These are phyloP conservation scores for Drosophila setifemur DNA, from an alignment of 1,140 invertebrate genomes.

Conservation along the genomic window DNA sequence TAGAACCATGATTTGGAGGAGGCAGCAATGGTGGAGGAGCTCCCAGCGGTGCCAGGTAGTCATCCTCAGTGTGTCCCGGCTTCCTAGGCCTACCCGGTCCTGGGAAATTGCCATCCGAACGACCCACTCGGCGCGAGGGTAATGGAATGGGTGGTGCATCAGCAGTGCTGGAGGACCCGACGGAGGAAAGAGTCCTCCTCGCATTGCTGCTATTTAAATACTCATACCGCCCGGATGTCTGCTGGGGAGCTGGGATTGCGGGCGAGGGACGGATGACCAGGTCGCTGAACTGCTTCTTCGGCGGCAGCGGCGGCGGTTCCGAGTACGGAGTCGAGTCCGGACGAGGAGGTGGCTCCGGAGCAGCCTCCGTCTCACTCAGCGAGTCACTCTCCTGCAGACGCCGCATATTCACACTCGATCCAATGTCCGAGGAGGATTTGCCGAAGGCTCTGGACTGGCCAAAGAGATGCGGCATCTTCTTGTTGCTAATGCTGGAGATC, in stretches of 20 bases:
- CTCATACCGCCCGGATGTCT: conserved; percentile 58
- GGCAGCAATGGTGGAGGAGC: conserved; percentile 62
- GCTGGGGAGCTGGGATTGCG: conserved; percentile 19
- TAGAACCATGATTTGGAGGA: conserved; percentile 61
- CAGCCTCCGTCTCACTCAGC: conserved; percentile 83
- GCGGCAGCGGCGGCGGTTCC: conserved; percentile 92
- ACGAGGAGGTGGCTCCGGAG: conserved; percentile 88
- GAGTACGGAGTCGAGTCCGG: conserved; percentile 83
- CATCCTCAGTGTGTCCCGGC: conserved; percentile 84
- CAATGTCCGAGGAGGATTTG: conserved; percentile 62
- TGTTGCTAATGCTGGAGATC: conserved; percentile 79
- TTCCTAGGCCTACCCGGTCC: conserved; percentile 83
- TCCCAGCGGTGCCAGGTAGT: conserved; percentile 85
- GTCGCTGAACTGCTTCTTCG: conserved; percentile 87
- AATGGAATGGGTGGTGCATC: conserved; percentile 85
- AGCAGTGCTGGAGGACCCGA: conserved; percentile 28
- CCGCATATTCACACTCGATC: conserved; percentile 80
- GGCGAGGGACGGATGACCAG: conserved; percentile 79
- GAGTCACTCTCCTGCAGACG: conserved; percentile 81
- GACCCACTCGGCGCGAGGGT: conserved; percentile 85
- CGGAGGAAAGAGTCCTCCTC: conserved; percentile 15
- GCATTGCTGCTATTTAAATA: conserved; percentile 53
- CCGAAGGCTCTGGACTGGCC: conserved; percentile 72
- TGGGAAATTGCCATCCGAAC: conserved; percentile 83
- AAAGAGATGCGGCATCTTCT: conserved; percentile 81